Conservation (phyloP, 2,797 vertebrate genomes). For the Phrynocephalus vlangalii region DNA sequence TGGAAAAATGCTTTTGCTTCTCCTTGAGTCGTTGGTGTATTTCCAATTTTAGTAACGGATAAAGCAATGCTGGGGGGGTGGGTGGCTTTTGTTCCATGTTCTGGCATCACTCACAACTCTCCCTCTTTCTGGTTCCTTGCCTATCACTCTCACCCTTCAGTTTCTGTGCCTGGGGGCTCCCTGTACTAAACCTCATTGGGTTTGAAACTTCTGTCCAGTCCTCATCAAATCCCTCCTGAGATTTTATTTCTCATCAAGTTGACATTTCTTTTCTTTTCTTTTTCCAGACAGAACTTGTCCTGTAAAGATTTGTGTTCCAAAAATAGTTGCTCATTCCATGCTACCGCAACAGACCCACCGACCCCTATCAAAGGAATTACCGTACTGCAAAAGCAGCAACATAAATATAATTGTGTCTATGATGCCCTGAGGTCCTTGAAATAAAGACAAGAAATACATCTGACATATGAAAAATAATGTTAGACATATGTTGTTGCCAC, state of each 20-base stretch:
- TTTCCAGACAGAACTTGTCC: background rate
- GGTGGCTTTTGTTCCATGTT: no score
- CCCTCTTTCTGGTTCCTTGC: no score
- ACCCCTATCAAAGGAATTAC: background rate
- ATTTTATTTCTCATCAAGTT: background rate
- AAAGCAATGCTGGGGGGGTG: no score
- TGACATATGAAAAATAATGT: background rate
- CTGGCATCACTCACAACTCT: no score
- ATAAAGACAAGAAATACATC: background rate
- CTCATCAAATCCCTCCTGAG: background rate
- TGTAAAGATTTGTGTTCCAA: background rate
- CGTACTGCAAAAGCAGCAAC: no score
- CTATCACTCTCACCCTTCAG: no score
- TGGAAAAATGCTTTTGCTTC: no score
- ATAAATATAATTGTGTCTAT: background rate
- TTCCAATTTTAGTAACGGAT: no score
- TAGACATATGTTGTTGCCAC: background rate
- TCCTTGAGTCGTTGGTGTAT: no score
- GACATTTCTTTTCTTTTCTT: background rate
- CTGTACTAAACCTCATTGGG: no score
- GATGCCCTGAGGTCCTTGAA: background rate
- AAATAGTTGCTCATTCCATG: background rate
- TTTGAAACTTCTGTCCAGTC: no score
- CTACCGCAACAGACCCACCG: background rate
- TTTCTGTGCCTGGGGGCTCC: no score